Percentiles rank a stretch among this genome's conserved stretches.
phyloP scores from a whole-genome alignment of 2,888 invertebrate genomes.

The Machimus rusticus region DNA sequence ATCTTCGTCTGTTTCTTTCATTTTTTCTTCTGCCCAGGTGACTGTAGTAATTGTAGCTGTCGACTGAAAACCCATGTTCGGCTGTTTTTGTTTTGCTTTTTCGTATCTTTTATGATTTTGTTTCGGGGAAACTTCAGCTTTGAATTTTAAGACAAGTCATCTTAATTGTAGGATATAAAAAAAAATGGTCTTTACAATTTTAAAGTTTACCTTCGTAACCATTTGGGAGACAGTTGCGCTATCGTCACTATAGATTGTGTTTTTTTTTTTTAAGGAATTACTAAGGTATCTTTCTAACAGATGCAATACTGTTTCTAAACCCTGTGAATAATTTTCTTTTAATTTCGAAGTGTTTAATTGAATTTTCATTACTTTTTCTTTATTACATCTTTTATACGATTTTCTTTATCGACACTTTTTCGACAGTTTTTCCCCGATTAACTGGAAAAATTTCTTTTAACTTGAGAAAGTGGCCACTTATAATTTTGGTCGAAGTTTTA shows the following conservation, averaged over 20 bases:
- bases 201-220: background rate
- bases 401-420: background rate
- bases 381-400: background rate
- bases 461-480: background rate
- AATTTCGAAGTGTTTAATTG: background rate
- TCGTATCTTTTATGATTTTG: background rate
- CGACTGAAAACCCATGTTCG: background rate
- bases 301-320: background rate
- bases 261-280: background rate
- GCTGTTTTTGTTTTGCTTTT: background rate
- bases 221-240: background rate
- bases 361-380: background rate
- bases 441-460: background rate
- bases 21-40: background rate
- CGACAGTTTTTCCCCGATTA: background rate
- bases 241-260: background rate
- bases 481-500: background rate
- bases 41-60: background rate
- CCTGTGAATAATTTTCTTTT: background rate
- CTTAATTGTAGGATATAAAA: background rate
- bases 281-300: background rate
- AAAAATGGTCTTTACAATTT: background rate
- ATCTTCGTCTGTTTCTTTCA: background rate
- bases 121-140: background rate
- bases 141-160: conserved; percentile 10